A percentile compares a stretch with the other conserved stretches of the same genome.
Conservation (phyloP, 2,888 invertebrate species). For the Chouioia cunea region DNA sequence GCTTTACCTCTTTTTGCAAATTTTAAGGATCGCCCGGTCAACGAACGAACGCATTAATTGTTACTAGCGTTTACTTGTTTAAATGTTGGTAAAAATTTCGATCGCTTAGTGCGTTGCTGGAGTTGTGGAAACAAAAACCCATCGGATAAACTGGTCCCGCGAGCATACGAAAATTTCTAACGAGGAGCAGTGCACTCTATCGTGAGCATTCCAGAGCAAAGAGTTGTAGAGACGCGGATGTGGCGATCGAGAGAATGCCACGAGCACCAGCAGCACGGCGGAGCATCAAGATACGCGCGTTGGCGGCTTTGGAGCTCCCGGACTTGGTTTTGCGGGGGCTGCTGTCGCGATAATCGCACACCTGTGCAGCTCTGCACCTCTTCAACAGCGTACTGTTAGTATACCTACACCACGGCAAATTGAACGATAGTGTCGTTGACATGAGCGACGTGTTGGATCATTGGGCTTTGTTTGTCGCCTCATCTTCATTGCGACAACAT, state of each 20-base stretch:
- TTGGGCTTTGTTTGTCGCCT: background rate
- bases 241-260: slow-evolving; percentile 34
- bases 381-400: background rate
- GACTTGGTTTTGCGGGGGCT: background rate
- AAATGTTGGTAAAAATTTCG: background rate
- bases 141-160: too few species aligned
- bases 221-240: slow-evolving; percentile 36
- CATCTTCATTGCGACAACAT: slow-evolving; percentile 13
- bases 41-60: too few species aligned
- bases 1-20: too few species aligned
- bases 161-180: too few species aligned
- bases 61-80: background rate
- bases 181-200: too few species aligned
- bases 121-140: too few species aligned
- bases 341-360: slow-evolving; percentile 27
- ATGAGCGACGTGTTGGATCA: slow-evolving; percentile 41
- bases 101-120: slow-evolving; percentile 10
- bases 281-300: background rate
- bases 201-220: slow-evolving; percentile 5
- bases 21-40: too few species aligned
- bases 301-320: slow-evolving; percentile 5
- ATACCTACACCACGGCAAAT: slow-evolving; percentile 29
- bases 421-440: slow-evolving; percentile 44
- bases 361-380: background rate
- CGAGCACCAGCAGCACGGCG: background rate